These are phyloP conservation scores for Plemyria rubiginata DNA, from an alignment of 2,888 invertebrate species.

Conservation along the genomic window DNA sequence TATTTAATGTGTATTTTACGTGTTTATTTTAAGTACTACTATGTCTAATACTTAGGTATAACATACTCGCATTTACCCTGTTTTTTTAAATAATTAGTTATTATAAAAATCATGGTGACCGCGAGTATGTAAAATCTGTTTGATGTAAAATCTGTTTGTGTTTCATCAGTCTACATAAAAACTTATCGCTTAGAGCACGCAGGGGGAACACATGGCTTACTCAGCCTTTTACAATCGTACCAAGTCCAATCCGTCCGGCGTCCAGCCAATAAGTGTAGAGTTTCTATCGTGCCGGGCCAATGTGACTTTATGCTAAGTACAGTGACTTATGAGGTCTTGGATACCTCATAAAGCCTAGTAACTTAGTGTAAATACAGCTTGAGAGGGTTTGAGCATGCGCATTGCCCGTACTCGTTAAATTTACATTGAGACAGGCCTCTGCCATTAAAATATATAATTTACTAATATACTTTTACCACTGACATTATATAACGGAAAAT, in stretches of 20 bases:
- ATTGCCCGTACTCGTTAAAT: slow-evolving; percentile 9
- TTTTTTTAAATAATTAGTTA: too few species aligned
- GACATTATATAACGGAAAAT: too few species aligned
- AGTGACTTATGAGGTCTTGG: slow-evolving; percentile 58
- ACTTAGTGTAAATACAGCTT: slow-evolving; percentile 35
- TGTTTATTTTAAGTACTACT: too few species aligned
- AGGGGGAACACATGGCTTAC: not conserved
- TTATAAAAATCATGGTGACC: too few species aligned
- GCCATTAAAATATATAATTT: too few species aligned
- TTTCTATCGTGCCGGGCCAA: slow-evolving; percentile 59
- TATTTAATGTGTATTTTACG: too few species aligned
- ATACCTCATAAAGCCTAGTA: slow-evolving; percentile 50
- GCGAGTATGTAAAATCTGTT: too few species aligned
- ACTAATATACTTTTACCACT: too few species aligned
- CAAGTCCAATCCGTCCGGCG: slow-evolving; percentile 19
- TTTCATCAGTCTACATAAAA: not conserved
- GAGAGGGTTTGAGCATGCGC: slow-evolving; percentile 21
- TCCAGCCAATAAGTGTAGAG: slow-evolving; percentile 61
- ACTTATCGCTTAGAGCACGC: not conserved
- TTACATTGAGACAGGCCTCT: not conserved
- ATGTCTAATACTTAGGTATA: too few species aligned
- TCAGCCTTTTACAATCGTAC: not conserved
- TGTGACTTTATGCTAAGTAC: slow-evolving; percentile 59
- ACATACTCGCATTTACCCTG: too few species aligned
- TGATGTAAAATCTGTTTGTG: too few species aligned